These are phyloP conservation scores for Chouioia cunea DNA, from an alignment of 2,888 invertebrate genomes.

Conservation along the genomic window DNA sequence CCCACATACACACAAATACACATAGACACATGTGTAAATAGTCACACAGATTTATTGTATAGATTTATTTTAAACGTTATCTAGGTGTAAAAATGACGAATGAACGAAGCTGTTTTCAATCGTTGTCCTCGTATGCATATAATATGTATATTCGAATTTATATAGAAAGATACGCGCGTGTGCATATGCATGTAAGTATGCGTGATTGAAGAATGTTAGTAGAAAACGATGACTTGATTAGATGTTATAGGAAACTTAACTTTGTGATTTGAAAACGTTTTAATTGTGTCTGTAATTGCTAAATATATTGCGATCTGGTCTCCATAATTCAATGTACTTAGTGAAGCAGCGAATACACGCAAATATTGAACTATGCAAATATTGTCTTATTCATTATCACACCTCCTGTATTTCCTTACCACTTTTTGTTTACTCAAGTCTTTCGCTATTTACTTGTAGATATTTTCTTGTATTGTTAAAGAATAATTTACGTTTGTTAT, in stretches of 20 bases:
- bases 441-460: too few relatives aligned
- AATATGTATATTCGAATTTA: conserved; percentile 26
- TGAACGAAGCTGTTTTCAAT: conserved; percentile 13
- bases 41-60: conserved; percentile 46
- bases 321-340: conserved; percentile 66
- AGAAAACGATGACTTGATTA: too few relatives aligned
- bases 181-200: not conserved
- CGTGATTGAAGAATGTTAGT: conserved; percentile 7
- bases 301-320: conserved; percentile 52
- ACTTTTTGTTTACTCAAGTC: too few relatives aligned
- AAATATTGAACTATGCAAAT: conserved; percentile 57
- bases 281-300: conserved; percentile 62
- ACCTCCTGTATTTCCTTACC: too few relatives aligned
- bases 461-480: too few relatives aligned
- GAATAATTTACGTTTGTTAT: too few relatives aligned
- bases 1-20: too few relatives aligned
- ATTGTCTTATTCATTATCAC: conserved; percentile 42
- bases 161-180: not conserved
- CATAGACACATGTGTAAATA: too few relatives aligned
- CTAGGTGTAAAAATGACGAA: conserved; percentile 61
- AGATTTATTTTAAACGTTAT: conserved; percentile 69
- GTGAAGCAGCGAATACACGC: conserved; percentile 65
- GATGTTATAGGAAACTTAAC: conserved; percentile 8
- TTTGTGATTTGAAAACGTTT: conserved; percentile 46
- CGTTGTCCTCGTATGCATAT: not conserved